Percentiles rank a stretch among this genome's conserved stretches.
These are phyloP conservation scores for Corythornis leucogaster DNA, from an alignment of 2,797 vertebrate species.

Conservation along the genomic window DNA sequence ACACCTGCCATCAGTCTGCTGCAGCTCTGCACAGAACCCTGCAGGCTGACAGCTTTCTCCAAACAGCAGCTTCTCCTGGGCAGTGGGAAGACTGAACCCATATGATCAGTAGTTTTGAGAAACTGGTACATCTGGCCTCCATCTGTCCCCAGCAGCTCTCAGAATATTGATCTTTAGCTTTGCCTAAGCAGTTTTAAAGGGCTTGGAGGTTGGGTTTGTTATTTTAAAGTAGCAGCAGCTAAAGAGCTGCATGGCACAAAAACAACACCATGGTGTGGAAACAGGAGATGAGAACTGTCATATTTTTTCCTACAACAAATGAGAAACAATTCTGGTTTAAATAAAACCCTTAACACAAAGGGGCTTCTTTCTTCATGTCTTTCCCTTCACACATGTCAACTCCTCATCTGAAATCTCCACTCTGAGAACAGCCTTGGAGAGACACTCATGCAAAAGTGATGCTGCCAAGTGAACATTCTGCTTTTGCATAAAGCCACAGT, in stretches of 20 bases:
- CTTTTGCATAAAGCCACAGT: neutral
- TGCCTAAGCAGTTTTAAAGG: neutral
- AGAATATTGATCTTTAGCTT: neutral
- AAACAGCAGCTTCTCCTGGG: neutral
- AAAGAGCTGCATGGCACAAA: neutral
- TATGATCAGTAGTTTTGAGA: neutral
- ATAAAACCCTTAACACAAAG: neutral
- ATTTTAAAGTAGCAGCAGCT: neutral
- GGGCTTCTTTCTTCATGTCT: neutral
- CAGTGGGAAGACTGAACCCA: neutral
- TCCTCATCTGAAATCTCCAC: neutral
- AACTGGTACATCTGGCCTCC: neutral
- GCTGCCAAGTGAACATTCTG: neutral
- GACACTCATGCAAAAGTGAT: neutral
- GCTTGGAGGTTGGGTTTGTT: neutral
- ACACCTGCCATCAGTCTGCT: neutral
- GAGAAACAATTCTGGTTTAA: neutral
- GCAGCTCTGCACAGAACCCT: neutral
- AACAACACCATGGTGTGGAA: neutral
- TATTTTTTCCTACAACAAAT: neutral
- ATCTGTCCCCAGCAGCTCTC: neutral
- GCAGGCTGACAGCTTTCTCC: neutral
- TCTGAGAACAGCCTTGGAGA: neutral
- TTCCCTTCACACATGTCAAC: neutral
- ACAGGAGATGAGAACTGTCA: fast-evolving